These are phyloP conservation scores for Panzeria rudis DNA, from an alignment of 2,888 invertebrate genomes.

Conservation along the genomic window DNA sequence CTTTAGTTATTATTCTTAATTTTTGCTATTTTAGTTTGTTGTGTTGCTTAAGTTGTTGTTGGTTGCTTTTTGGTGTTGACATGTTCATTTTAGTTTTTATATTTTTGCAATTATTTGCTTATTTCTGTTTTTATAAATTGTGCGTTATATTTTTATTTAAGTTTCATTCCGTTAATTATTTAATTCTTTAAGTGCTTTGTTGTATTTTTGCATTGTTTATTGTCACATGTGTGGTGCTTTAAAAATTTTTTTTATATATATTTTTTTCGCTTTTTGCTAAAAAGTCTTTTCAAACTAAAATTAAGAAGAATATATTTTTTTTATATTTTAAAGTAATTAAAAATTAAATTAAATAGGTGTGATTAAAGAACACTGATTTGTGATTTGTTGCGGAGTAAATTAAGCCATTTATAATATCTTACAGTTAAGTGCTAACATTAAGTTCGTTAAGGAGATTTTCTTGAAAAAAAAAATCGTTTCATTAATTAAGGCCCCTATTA, in stretches of 20 bases:
- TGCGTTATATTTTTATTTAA: constrained; percentile 39
- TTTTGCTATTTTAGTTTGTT: constrained; percentile 42
- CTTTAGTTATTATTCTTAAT: neutral
- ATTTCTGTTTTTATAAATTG: constrained; percentile 45
- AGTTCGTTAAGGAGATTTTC: too few species aligned
- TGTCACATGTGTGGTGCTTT: constrained; percentile 60
- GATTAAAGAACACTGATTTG: constrained; percentile 8
- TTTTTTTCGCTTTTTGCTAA: constrained; percentile 39
- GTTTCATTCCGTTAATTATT: constrained; percentile 34
- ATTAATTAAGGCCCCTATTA: too few species aligned
- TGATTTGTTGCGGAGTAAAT: constrained; percentile 19
- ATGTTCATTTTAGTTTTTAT: neutral
- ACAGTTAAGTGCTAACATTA: neutral
- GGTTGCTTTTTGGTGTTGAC: constrained; percentile 40
- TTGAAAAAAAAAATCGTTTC: neutral
- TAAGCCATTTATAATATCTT: constrained; percentile 37
- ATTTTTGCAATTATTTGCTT: constrained; percentile 19
- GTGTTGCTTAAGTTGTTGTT: constrained; percentile 52
- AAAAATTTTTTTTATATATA: constrained; percentile 6
- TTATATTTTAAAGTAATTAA: constrained; percentile 5
- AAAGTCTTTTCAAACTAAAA: constrained; percentile 54
- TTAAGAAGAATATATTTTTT: constrained; percentile 24
- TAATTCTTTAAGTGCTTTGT: constrained; percentile 31
- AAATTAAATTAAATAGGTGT: neutral
- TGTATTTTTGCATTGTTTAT: constrained; percentile 40